Conservation (phyloP, 2,888 invertebrate species). For the Chironomus tentans region DNA sequence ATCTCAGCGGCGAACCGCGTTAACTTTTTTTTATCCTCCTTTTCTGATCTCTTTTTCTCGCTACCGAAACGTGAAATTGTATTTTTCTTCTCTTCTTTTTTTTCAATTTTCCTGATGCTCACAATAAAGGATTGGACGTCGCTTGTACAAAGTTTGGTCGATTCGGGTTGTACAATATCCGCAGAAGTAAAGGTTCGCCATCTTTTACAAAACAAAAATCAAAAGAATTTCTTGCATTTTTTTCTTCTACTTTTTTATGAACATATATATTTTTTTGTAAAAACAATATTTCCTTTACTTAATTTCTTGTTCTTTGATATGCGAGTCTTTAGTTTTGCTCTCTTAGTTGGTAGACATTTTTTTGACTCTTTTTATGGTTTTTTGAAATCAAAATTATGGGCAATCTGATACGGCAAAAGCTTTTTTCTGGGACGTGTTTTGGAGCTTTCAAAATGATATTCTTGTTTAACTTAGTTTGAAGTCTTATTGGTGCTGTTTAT, state of each 20-base stretch:
- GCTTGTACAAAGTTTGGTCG: slow-evolving; percentile 76
- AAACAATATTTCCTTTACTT: background rate
- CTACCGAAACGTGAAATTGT: slow-evolving; percentile 10
- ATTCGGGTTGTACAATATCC: slow-evolving; percentile 74
- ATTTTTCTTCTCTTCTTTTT: slow-evolving; percentile 24
- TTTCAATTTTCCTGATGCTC: slow-evolving; percentile 26
- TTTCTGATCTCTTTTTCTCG: background rate
- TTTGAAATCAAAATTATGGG: background rate
- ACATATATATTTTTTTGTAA: background rate
- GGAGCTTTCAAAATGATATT: too few species aligned
- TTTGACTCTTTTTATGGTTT: background rate
- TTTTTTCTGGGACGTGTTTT: too few species aligned
- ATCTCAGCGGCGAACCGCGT: background rate
- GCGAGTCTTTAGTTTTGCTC: background rate
- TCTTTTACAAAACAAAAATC: background rate
- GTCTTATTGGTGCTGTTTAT: too few species aligned
- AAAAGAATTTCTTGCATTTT: background rate
- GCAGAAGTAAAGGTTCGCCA: slow-evolving; percentile 58
- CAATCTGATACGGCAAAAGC: too few species aligned
- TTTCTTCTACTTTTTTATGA: slow-evolving; percentile 7
- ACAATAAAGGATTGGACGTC: slow-evolving; percentile 70
- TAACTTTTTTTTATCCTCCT: background rate
- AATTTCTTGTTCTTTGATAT: background rate
- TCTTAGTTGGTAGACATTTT: background rate
- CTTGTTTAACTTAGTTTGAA: too few species aligned